Base-by-base conservation (phyloP, 1,140 invertebrate genomes). In the Papilio polyxenes region DNA sequence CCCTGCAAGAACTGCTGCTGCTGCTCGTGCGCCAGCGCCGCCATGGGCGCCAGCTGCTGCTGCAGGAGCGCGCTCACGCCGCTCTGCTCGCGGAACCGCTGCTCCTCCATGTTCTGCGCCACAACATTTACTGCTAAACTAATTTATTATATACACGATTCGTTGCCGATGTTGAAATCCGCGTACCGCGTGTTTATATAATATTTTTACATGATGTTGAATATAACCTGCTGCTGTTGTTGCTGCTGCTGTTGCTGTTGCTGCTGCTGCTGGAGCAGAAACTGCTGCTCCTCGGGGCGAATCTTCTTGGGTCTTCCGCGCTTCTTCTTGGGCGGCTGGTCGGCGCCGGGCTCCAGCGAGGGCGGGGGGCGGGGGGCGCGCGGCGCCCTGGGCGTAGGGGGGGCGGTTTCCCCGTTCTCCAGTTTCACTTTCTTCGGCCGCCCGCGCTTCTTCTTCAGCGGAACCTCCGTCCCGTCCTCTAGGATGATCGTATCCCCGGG, bases 371-470 rank as follows among this genome's bases (percentile, higher is more conserved):
- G 91, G 51, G 95, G 95, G 85, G 95, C 95, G 13, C 96, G 86
- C 8, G 96, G 93, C 17, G 92, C 95, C 23, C 96, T 94, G 0
- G 95, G 95, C 79, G 95, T 94, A 1, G 95, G 95, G 0, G 95
- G 94, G 6, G 95, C 95, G 51, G 95, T 95, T 90, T 96, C 96
- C 3, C 95, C 96, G 85, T 95, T 95, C 88, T 97, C 96, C 53
- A 97, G 95, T 87, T 97, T 97, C 4, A 98, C 96, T 91, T 98
- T 98, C 94, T 98, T 98, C 53, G 98, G 98, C 37, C 98, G 95
- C 1, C 98, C 98, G 20, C 98, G 95, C 90, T 98, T 98, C 94
- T 98, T 98, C 93, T 98, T 98, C n/a, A 96, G 96, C 0, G 97
- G 96, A 48, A 97, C 95, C 86, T 95, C 95, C 15, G 95, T 95